Base-by-base conservation (phyloP, 1,140 invertebrate species). In the Lanistes nyassanus region DNA sequence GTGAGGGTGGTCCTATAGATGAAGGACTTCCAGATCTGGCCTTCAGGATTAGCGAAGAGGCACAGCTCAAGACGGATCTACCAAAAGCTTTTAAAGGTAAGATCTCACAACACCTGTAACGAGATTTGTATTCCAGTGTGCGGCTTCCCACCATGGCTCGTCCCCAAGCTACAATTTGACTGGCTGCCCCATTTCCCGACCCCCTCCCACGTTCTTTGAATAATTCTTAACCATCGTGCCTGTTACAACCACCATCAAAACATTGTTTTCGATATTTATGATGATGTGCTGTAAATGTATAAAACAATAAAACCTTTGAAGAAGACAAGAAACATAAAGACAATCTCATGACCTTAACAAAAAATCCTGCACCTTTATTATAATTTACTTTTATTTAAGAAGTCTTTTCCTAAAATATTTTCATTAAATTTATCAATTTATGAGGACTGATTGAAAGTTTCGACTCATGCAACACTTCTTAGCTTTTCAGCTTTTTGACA, bases 21-120 rank as follows among this genome's bases (percentile, higher is more conserved):
- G 39, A 70, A 62, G 75, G 75, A 13, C n/a, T 39, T 19, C 55
- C 67, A 19, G 75, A 76, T 47, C 68, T 70, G 75, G 75, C 67
- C 26, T 76, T 62, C 67, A 58, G 58, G 62, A 72, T 76, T n/a
- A 55, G 29, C 23, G 29, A 58, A 29, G 60, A 71, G 21, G 67
- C 75, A 16, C 66, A 76, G 37, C 58, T 76, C 39, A 71, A 58
- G 31, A 68, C 68, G 4, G 55, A 70, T 29, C 56, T 76, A 31
- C 19, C 42, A 60, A 64, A 62, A 42, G 67, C 60, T 64, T 76
- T 76, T 55, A 42, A 21, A 64, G 26, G 75, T 72, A 62, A 64
- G 75, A 39, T 5, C 21, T n/a, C n/a, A 34, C 23, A 34, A 31
- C 11, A 0, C 0, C n/a, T 66, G 9, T 9, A 16, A 26, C 19